These are phyloP conservation scores for Isichthys henryi DNA, from an alignment of 2,113 vertebrate species.

Conservation along the genomic window DNA sequence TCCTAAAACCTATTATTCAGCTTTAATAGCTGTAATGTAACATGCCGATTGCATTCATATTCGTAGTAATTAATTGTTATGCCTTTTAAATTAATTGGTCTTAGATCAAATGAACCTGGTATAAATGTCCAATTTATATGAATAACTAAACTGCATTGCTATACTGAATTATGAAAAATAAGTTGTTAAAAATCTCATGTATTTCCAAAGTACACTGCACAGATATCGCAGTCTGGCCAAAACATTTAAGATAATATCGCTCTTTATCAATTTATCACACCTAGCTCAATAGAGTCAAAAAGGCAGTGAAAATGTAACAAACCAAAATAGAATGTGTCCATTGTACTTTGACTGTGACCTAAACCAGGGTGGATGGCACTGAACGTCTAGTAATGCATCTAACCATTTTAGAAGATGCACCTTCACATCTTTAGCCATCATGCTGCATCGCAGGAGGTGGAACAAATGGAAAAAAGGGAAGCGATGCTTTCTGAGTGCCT, in stretches of 20 bases:
- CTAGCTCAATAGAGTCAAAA: background rate
- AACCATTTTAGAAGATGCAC: background rate
- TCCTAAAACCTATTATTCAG: conserved; percentile 13
- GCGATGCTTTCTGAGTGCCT: background rate
- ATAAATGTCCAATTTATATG: background rate
- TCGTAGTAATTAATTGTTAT: conserved; percentile 15
- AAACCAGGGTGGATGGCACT: background rate
- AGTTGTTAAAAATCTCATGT: background rate
- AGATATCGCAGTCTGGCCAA: background rate
- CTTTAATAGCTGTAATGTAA: conserved; percentile 7
- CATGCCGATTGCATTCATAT: background rate
- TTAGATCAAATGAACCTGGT: background rate
- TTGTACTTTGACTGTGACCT: background rate
- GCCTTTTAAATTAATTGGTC: conserved; percentile 18
- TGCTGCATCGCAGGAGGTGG: background rate
- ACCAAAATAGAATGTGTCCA: background rate
- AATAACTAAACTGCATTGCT: background rate
- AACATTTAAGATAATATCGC: background rate
- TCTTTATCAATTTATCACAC: background rate
- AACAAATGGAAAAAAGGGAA: background rate
- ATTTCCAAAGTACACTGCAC: background rate
- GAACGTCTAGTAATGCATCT: background rate
- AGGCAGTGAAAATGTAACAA: background rate
- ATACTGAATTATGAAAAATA: background rate
- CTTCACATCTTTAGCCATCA: background rate